Evolutionary conservation across 2,113 vertebrate species (phyloP), one percentile per base, ranked within the genome.

Genomic region (Syngnathus floridae): DNA sequence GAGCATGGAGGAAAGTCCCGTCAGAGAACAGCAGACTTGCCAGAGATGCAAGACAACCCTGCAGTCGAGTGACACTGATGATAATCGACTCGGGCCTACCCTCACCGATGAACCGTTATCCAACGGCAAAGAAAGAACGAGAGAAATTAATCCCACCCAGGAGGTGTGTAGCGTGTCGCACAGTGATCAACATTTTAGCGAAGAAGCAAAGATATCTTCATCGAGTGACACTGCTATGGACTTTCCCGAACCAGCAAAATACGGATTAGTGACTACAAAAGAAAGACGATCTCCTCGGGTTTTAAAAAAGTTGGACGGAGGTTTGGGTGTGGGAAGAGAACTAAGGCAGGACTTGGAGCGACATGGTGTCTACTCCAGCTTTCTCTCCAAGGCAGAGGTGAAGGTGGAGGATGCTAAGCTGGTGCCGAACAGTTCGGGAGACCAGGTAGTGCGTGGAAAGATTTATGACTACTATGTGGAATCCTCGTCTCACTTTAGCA

Each of bases 391-490:
- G 6, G 90, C 94, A 0, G 83, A 90, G 83, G 88, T 95, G 62
- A 91, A 78, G 60, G 89, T 96, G 74, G 91, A 92, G 70, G 93
- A 95, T 67, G 92, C 79, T 1, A 76, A 92, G 78, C 76, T 93
- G 16, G 2, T 82, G 0, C 35, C 90, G 78, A 75, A 68, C 31
- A 40, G 8, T 48, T 64, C 74, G 2, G 81, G 86, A 0, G 66
- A 80, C 13, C 77, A 75, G 22, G 22, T 62, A 0, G 73, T 95
- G 41, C 86, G 76, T 36, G 88, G 95, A 37, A 98, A 94, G 71
- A 92, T 96, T 71, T 97, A 97, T 0, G 89, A 96, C 36, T 95
- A 94, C 77, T 93, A 86, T 0, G 74, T 93, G 4, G 91, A 94
- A 69, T 93, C 93, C 0, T 80, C 76, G 8, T 96, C 94, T 0